phyloP scores from a whole-genome alignment of 2,888 invertebrate genomes.

The Sympetrum striolatum region DNA sequence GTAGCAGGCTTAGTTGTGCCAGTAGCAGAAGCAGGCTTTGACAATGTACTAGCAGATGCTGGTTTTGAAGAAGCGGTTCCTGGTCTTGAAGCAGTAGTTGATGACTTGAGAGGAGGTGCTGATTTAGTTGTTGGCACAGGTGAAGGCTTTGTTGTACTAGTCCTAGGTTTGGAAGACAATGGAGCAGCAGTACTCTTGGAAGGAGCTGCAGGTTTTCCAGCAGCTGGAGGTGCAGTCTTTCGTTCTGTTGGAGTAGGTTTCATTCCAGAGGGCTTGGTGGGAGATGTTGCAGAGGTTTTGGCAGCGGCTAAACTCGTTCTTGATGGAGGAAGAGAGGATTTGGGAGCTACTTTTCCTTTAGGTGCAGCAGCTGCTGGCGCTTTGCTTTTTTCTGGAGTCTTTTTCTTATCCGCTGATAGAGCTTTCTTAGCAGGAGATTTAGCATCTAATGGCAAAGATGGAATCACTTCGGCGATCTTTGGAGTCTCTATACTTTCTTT shows the following conservation, averaged over 20 bases:
- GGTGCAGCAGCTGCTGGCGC: slow-evolving; percentile 55
- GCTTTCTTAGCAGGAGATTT: slow-evolving; percentile 52
- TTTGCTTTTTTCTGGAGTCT: slow-evolving; percentile 54
- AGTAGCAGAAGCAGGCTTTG: slow-evolving; percentile 46
- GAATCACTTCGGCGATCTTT: slow-evolving; percentile 53
- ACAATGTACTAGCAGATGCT: slow-evolving; percentile 48
- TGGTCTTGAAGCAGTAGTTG: slow-evolving; percentile 51
- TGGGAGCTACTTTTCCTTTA: slow-evolving; percentile 54
- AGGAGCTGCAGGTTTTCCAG: slow-evolving; percentile 47
- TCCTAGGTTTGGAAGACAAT: slow-evolving; percentile 47
- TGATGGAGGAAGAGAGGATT: slow-evolving; percentile 51
- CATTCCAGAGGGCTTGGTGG: slow-evolving; percentile 48
- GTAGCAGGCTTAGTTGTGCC: slow-evolving; percentile 50
- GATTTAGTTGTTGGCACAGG: slow-evolving; percentile 46
- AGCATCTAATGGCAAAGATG: slow-evolving; percentile 47
- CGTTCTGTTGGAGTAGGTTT: slow-evolving; percentile 50
- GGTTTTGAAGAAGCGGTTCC: slow-evolving; percentile 33
- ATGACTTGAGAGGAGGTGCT: slow-evolving; percentile 50
- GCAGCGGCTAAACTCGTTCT: slow-evolving; percentile 48
- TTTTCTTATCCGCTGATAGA: slow-evolving; percentile 54
- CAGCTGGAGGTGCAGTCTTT: slow-evolving; percentile 50
- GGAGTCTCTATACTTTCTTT: slow-evolving; percentile 46
- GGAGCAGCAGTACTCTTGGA: slow-evolving; percentile 50
- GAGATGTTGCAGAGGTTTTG: slow-evolving; percentile 48
- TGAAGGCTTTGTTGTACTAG: slow-evolving; percentile 48